Percentiles rank a stretch among this genome's conserved stretches.
Evolutionary conservation across 2,797 vertebrate species (phyloP).

Genomic region (Phyllotis vaccarum): DNA sequence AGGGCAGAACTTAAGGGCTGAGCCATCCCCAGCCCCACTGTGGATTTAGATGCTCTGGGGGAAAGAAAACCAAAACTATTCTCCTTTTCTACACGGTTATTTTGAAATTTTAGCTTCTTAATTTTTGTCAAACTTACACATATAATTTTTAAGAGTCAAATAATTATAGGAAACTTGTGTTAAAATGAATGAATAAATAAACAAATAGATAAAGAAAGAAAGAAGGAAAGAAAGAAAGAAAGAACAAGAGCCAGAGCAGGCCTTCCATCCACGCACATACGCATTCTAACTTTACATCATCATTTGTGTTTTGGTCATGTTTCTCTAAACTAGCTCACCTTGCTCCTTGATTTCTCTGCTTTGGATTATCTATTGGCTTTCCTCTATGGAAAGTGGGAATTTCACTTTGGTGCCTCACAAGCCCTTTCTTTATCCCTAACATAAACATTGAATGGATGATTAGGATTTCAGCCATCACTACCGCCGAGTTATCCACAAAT

Average conservation of each 20-base stretch:
- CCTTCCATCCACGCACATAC: too few relatives aligned
- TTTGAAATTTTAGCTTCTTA: background rate
- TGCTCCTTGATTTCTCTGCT: background rate
- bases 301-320: background rate
- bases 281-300: background rate
- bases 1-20: too few relatives aligned
- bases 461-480: background rate
- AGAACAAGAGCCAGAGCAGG: too few relatives aligned
- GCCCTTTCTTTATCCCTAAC: background rate
- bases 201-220: background rate
- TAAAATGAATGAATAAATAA: background rate
- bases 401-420: background rate
- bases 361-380: background rate
- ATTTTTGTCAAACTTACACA: background rate
- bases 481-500: background rate
- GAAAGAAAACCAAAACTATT: background rate
- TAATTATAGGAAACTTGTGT: background rate
- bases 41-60: background rate
- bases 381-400: background rate
- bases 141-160: background rate
- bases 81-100: background rate
- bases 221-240: too few relatives aligned
- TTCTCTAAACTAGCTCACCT: background rate
- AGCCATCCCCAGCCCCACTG: background rate
- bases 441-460: background rate